phyloP scores from a whole-genome alignment of 2,113 vertebrate genomes.

The Bothrops jararaca region DNA sequence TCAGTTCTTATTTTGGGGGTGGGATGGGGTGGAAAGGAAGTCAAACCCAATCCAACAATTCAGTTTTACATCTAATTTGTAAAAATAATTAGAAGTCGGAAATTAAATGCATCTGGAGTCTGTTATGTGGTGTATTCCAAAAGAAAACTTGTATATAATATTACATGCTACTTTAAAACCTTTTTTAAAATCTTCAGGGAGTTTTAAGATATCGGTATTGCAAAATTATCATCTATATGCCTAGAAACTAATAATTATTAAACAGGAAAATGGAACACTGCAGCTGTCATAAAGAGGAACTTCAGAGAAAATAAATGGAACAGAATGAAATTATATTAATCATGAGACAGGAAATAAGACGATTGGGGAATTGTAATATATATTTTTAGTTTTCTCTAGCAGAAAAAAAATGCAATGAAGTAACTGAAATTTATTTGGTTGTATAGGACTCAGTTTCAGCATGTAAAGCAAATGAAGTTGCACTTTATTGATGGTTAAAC shows the following conservation, averaged over 20 bases:
- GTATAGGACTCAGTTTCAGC: neutral
- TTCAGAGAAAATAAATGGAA: neutral
- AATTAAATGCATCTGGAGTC: neutral
- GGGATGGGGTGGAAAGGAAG: neutral
- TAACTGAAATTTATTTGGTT: neutral
- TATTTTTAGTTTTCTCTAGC: neutral
- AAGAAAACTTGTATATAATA: neutral
- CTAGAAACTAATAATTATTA: neutral
- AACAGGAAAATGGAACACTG: neutral
- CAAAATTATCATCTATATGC: neutral
- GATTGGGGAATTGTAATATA: neutral
- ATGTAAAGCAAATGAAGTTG: neutral
- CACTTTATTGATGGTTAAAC: neutral
- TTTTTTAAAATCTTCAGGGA: neutral
- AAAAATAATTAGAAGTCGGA: constrained; percentile 18
- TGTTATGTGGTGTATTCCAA: neutral
- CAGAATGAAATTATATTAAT: neutral
- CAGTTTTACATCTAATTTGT: constrained; percentile 13
- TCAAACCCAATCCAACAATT: neutral
- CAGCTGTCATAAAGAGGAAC: too few species aligned
- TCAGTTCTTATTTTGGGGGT: neutral
- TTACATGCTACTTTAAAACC: neutral
- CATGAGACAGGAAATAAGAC: neutral
- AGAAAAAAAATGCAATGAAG: neutral
- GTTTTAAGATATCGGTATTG: neutral